Base-by-base conservation (phyloP, 2,113 vertebrate genomes). In the Furnarius figulus region DNA sequence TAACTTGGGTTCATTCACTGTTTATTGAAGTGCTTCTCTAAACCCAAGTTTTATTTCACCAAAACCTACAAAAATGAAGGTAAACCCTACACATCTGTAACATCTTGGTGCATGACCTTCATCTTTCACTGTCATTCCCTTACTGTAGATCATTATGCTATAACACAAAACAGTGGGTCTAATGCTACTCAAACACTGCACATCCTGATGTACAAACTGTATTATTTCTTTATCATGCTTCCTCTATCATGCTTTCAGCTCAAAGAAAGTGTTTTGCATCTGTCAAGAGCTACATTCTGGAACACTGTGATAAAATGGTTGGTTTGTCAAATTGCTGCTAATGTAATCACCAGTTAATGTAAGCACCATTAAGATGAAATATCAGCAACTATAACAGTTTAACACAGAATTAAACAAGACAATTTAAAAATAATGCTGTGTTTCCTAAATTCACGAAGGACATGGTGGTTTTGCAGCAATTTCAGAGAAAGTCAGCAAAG, bases 41-140 rank as follows among this genome's bases (percentile, higher is more conserved):
- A 71, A 82, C 44, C 6, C 40, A 37, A 49, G 4, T 44, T 87
- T 87, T 63, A 39, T 5, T 44, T 63, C 14, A 44, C 47, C 23
- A 58, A 44, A 82, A 44, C 13, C 12, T 56, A 35, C 42, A 70
- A 13, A 28, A 76, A 16, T n/a, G 28, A 50, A 79, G 18, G 33
- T 19, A 78, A 39, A 52, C 3, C 10, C n/a, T 28, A 23, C 3
- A 1, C 8, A 10, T 61, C 18, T 0, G 0, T 28, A 59, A 40
- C 28, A 40, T 3, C 44, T 59, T 66, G 25, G 5, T 73, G 46
- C 19, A 21, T 49, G 22, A 67, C 40, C 44, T 59, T 19, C 22
- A 72, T 59, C 28, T 4, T 19, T 70, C 40, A 31, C 3, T 62
- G 17, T 44, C 12, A 27, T n/a, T 63, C 5, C 6, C 4, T 88